A percentile compares a stretch with the other conserved stretches of the same genome.
phyloP scores from a whole-genome alignment of 2,113 vertebrate species.

The Thryonomys swinderianus region DNA sequence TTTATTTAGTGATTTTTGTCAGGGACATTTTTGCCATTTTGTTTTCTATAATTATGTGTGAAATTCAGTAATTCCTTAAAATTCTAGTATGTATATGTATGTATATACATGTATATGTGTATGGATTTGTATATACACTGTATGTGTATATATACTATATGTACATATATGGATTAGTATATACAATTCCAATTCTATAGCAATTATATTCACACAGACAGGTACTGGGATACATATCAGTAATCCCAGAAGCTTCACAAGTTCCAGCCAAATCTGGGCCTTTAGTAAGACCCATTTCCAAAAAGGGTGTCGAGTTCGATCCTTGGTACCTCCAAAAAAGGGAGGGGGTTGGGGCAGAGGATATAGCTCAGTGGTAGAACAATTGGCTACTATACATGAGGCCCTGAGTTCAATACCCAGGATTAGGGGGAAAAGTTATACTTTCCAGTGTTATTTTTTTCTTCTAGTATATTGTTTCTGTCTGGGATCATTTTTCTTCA shows the following conservation, averaged over 20 bases:
- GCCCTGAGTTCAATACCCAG: neutral
- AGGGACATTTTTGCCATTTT: neutral
- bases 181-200: too few relatives aligned
- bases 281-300: neutral
- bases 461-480: neutral
- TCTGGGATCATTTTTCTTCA: constrained; percentile 27
- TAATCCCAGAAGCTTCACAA: neutral
- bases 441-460: neutral
- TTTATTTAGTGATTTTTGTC: neutral
- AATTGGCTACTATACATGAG: neutral
- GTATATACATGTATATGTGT: too few relatives aligned
- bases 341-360: neutral
- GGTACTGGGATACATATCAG: neutral
- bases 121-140: too few relatives aligned
- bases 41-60: neutral
- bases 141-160: too few relatives aligned
- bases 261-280: neutral
- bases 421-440: neutral
- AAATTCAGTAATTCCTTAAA: constrained; percentile 42
- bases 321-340: too few relatives aligned
- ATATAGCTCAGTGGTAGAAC: neutral
- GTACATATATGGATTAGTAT: too few relatives aligned
- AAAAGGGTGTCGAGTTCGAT: neutral
- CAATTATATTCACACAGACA: neutral
- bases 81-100: too few relatives aligned